These are phyloP conservation scores for Luperina nickerlii DNA, from an alignment of 2,888 invertebrate species.

Conservation along the genomic window DNA sequence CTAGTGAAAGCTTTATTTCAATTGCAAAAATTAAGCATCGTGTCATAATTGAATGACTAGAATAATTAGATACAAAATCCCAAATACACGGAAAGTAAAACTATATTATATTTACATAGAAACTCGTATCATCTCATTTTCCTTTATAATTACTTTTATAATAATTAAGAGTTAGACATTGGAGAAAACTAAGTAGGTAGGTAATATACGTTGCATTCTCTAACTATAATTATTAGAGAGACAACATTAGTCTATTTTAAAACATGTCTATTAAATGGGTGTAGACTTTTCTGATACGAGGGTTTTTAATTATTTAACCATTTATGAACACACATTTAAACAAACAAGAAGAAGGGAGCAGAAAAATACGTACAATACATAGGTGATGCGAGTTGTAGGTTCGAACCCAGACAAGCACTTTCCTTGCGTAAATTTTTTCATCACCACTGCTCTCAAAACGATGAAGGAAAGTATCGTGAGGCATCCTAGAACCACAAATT, in stretches of 20 bases:
- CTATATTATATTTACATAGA: neutral
- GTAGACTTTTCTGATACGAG: neutral
- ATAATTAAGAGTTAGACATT: neutral
- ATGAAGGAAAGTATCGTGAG: too few relatives aligned
- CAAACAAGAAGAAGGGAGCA: too few relatives aligned
- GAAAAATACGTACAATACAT: too few relatives aligned
- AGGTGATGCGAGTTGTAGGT: too few relatives aligned
- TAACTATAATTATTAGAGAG: neutral
- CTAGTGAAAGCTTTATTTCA: conserved; percentile 60
- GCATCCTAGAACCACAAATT: too few relatives aligned
- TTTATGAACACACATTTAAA: too few relatives aligned
- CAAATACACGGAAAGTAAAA: neutral
- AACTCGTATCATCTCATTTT: neutral
- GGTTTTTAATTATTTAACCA: too few relatives aligned
- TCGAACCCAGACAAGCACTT: too few relatives aligned
- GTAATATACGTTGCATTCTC: neutral
- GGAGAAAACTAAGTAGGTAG: neutral
- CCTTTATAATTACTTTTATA: neutral
- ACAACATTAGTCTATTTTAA: neutral
- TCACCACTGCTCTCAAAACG: too few relatives aligned
- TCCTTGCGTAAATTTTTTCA: too few relatives aligned
- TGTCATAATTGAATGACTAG: neutral
- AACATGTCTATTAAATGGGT: neutral
- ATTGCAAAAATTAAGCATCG: conserved; percentile 41
- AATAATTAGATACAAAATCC: neutral